phyloP scores from a whole-genome alignment of 2,113 vertebrate genomes.

The Xenotilapia leptura region DNA sequence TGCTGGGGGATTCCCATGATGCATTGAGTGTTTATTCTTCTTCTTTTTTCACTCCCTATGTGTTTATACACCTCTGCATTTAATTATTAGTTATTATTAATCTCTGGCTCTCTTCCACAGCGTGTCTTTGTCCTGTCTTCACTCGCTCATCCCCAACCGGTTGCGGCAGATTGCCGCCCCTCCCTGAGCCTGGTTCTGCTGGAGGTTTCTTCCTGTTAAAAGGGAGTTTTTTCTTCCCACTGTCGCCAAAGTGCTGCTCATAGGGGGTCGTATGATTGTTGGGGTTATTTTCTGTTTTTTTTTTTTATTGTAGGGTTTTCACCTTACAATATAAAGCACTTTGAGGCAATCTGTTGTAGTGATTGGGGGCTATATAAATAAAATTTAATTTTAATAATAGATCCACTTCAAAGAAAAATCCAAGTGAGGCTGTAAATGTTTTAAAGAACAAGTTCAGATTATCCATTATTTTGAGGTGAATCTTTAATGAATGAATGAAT shows the following conservation, averaged over 20 bases:
- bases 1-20: not conserved
- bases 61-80: not conserved
- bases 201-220: not conserved
- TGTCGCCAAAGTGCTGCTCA: not conserved
- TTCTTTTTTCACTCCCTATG: not conserved
- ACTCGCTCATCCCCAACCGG: not conserved
- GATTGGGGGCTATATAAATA: not conserved
- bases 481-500: not conserved
- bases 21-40: not conserved
- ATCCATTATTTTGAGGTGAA: not conserved
- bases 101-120: not conserved
- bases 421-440: not conserved
- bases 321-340: not conserved
- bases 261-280: not conserved
- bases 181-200: not conserved
- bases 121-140: not conserved
- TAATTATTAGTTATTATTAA: not conserved
- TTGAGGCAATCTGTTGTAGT: not conserved
- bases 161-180: not conserved
- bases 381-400: not conserved
- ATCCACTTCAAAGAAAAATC: not conserved
- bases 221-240: not conserved
- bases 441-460: not conserved
- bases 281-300: not conserved
- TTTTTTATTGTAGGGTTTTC: not conserved